phyloP scores from a whole-genome alignment of 1,140 invertebrate species.

The Agrilus planipennis region DNA sequence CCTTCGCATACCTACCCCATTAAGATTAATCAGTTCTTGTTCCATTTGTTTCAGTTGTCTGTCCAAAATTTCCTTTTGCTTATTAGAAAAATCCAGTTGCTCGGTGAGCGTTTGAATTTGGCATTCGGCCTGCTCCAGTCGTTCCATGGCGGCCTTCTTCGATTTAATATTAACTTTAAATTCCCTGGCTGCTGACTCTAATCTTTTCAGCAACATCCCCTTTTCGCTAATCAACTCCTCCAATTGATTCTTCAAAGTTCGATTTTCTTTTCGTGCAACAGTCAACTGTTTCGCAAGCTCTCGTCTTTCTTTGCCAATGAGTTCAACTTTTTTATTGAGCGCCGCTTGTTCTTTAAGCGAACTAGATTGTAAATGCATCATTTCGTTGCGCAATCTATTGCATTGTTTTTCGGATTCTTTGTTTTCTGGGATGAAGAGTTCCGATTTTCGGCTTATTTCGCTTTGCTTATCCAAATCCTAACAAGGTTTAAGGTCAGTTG shows the following conservation, averaged over 20 bases:
- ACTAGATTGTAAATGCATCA: slow-evolving; percentile 14
- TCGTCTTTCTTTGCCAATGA: slow-evolving; percentile 16
- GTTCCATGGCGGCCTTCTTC: slow-evolving; percentile 20
- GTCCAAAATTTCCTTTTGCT: slow-evolving; percentile 22
- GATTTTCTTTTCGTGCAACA: slow-evolving; percentile 19
- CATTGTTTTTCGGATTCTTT: slow-evolving; percentile 13
- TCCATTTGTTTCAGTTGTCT: slow-evolving; percentile 17
- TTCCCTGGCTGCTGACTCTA: slow-evolving; percentile 22
- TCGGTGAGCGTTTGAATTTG: slow-evolving; percentile 15
- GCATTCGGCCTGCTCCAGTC: slow-evolving; percentile 18
- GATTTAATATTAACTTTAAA: slow-evolving; percentile 18
- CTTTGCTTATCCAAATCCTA: too few relatives aligned
- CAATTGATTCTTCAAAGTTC: slow-evolving; percentile 19
- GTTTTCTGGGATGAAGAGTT: too few relatives aligned
- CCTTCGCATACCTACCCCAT: slow-evolving; percentile 1
- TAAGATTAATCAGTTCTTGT: slow-evolving; percentile 10
- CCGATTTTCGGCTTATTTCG: too few relatives aligned
- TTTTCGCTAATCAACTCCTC: slow-evolving; percentile 22
- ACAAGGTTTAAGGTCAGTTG: too few relatives aligned
- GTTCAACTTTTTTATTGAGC: slow-evolving; percentile 19
- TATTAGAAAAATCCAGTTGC: slow-evolving; percentile 14
- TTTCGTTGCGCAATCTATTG: slow-evolving; percentile 11
- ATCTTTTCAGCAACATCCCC: slow-evolving; percentile 4
- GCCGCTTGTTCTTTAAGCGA: slow-evolving; percentile 21
- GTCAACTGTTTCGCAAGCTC: slow-evolving; percentile 16